phyloP scores from a whole-genome alignment of 92 coral and sea anemone species.

The Diadumene lineata region DNA sequence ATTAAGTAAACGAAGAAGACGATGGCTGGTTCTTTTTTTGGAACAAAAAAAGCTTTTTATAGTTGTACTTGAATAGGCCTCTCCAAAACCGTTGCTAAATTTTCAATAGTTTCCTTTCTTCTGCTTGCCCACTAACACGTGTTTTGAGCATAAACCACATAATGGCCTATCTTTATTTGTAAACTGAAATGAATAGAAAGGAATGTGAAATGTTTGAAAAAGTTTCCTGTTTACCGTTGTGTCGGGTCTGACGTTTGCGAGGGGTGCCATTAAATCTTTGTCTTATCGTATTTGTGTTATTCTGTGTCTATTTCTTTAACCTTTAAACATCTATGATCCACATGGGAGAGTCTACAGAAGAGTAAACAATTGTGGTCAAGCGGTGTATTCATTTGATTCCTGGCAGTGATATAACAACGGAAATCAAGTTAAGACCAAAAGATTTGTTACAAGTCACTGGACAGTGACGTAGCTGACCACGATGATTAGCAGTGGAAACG shows the following conservation, averaged over 20 bases:
- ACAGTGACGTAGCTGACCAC: conserved; percentile 58
- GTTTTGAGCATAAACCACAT: not conserved
- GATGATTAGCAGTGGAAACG: conserved; percentile 46
- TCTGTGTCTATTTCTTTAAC: too few relatives aligned
- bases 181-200: not conserved
- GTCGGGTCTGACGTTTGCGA: conserved; percentile 8
- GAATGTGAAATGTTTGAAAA: conserved; percentile 26
- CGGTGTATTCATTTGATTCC: conserved; percentile 30
- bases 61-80: not conserved
- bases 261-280: conserved; percentile 7
- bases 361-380: conserved; percentile 36
- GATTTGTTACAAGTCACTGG: conserved; percentile 16
- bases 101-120: not conserved
- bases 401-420: conserved; percentile 54
- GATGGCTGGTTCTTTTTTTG: conserved; percentile 3
- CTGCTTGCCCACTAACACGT: not conserved
- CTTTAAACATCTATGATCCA: conserved; percentile 18
- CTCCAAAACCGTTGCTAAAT: not conserved
- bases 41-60: not conserved
- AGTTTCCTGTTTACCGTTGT: conserved; percentile 43
- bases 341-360: conserved; percentile 20
- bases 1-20: not conserved
- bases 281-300: too few relatives aligned
- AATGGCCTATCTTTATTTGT: not conserved
- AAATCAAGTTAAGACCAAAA: conserved; percentile 52